Evolutionary conservation across 37 sponge, comb jelly and placozoan genomes (phyloP).

Genomic region (Aphrocallistes beatrix): DNA sequence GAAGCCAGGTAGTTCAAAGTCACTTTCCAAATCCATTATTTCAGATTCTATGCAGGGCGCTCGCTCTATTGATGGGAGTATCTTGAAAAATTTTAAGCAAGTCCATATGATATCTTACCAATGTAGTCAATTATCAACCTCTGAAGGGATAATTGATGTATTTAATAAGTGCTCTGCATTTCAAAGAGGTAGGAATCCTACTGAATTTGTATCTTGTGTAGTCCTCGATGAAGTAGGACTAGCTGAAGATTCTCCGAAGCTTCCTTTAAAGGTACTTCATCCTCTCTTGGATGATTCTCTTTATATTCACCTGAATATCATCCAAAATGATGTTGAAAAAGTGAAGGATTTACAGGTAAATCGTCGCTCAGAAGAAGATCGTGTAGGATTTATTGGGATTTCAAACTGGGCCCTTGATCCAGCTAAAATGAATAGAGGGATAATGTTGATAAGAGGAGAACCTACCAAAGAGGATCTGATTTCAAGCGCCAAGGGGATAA

Average conservation of each 20-base stretch:
- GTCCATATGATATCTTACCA: constrained; percentile 67
- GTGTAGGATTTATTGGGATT: constrained; percentile 68
- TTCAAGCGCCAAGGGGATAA: constrained; percentile 35
- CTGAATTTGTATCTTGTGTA: constrained; percentile 50
- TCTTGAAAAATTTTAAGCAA: too few species aligned
- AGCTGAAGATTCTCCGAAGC: constrained; percentile 80
- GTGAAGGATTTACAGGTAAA: too few species aligned
- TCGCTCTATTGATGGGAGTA: too few species aligned
- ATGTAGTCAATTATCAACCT: constrained; percentile 69
- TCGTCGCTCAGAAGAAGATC: constrained; percentile 25
- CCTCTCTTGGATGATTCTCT: constrained; percentile 84
- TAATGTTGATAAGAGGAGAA: constrained; percentile 56
- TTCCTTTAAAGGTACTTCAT: constrained; percentile 80
- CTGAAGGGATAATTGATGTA: constrained; percentile 58
- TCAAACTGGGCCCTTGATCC: constrained; percentile 87
- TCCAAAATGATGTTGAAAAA: too few species aligned
- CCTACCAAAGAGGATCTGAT: constrained; percentile 46
- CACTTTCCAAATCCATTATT: constrained; percentile 65
- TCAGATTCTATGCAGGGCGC: constrained; percentile 54
- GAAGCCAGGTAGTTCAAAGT: constrained; percentile 82
- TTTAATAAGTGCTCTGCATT: constrained; percentile 43
- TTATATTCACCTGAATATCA: too few species aligned
- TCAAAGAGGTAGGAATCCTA: constrained; percentile 41
- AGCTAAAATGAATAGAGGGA: constrained; percentile 80
- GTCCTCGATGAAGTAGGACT: constrained; percentile 87